A percentile compares a stretch with the other conserved stretches of the same genome.
These are phyloP conservation scores for Pseudotriccus pelzelni DNA, from an alignment of 2,797 vertebrate genomes.

Conservation along the genomic window DNA sequence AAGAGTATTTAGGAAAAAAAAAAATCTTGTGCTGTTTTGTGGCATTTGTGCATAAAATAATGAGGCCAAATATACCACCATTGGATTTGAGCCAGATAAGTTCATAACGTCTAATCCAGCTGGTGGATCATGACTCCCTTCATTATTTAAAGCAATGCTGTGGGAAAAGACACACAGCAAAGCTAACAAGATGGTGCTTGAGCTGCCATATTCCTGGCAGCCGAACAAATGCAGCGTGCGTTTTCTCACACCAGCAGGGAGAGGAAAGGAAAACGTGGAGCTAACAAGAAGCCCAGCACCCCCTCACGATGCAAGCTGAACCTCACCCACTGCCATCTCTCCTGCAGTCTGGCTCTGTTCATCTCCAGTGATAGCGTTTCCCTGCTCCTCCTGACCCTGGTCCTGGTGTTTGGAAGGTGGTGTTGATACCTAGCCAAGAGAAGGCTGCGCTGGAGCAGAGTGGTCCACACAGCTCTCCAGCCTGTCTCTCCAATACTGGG, in stretches of 20 bases:
- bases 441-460: neutral
- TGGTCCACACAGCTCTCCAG: accelerated
- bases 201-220: conserved; percentile 63
- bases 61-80: conserved; percentile 67
- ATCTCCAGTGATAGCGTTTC: neutral
- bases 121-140: conserved; percentile 64
- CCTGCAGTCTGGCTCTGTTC: neutral
- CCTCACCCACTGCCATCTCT: conserved; percentile 13
- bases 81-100: conserved; percentile 58
- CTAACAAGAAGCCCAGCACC: conserved; percentile 43
- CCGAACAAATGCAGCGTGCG: conserved; percentile 40
- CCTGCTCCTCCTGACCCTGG: neutral
- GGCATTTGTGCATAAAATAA: conserved; percentile 71
- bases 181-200: conserved; percentile 64
- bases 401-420: neutral
- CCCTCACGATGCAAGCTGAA: conserved; percentile 7
- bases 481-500: accelerated
- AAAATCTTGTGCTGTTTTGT: conserved; percentile 50
- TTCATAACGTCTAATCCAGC: conserved; percentile 64
- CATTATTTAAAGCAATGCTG: conserved; percentile 71
- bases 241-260: conserved; percentile 68
- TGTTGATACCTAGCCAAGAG: neutral
- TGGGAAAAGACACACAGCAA: conserved; percentile 65
- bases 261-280: conserved; percentile 49
- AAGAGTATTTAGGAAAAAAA: conserved; percentile 42